Base-by-base conservation (phyloP, 64 coral and sea anemone species). In the Pocillopora verrucosa region DNA sequence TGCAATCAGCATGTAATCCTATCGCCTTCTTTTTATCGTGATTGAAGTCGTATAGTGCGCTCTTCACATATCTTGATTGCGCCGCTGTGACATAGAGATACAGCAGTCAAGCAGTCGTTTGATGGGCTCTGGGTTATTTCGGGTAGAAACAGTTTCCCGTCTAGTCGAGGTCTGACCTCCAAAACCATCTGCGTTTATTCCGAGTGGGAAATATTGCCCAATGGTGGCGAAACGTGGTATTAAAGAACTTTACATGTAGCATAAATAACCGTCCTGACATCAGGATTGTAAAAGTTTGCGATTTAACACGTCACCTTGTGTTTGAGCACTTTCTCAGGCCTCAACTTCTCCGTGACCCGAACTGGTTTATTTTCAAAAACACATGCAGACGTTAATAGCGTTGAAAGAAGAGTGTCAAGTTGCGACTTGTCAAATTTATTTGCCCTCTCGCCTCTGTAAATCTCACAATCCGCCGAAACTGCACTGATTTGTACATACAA, bases 81-180 rank as follows among this genome's bases (percentile, higher is more conserved):
- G 36, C 63, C 36, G 65, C 82, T 85, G 82, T 36, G 16, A 70
- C 37, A 51, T 13, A 36, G 65, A 85, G 82, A 85, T 83, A 83
- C 7, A 51, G 41, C 41, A 51, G 41, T 51, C 41, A 51, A 25
- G 13, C 58, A 59, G 34, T 25, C 1, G 15, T 35, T 13, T 26
- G 79, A 81, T 81, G 16, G n/a, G 24, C 67, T 70, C 25, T 63
- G 14, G 30, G 51, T 79, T 79, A 11, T 67, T 67, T 83, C 80
- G 35, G 36, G 80, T 83, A 14, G 64, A 51, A 25, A 57, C 72
- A 72, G 38, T 72, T 85, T 85, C 82, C 65, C 82, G 64, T 85
- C 82, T 72, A 68, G 64, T 72, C 61, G 15, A 10, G 22, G 82
- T 85, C 63, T 85, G 82, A 85, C 82, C 82, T 72, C 37, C 10